Percentiles rank a stretch among this genome's conserved stretches.
phyloP scores from a whole-genome alignment of 2,888 invertebrate genomes.

The Cyclophora punctaria region DNA sequence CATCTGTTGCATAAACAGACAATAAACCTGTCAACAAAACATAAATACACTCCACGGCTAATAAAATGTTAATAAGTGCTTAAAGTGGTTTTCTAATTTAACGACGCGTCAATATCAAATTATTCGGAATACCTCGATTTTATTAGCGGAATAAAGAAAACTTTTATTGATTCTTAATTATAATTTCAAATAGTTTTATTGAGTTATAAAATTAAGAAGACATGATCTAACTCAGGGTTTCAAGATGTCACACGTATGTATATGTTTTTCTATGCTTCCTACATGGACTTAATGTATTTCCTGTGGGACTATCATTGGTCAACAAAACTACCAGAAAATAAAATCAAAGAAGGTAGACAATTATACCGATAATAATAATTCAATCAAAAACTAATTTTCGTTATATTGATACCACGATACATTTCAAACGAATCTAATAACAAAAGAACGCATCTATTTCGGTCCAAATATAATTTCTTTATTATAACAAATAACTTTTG shows the following conservation, averaged over 20 bases:
- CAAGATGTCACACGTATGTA: too few species aligned
- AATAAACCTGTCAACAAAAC: slow-evolving; percentile 33
- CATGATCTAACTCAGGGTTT: too few species aligned
- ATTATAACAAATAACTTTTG: slow-evolving; percentile 43
- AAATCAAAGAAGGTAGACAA: too few species aligned
- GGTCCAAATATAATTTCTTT: slow-evolving; percentile 22
- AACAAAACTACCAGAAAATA: too few species aligned
- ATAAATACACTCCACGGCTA: slow-evolving; percentile 17
- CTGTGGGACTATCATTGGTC: too few species aligned
- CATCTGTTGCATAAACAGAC: slow-evolving; percentile 43
- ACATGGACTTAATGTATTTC: too few species aligned
- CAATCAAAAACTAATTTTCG: too few species aligned
- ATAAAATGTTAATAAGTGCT: slow-evolving; percentile 16
- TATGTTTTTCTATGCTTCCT: too few species aligned
- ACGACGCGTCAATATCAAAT: slow-evolving; percentile 9
- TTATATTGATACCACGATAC: too few species aligned
- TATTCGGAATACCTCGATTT: slow-evolving; percentile 11
- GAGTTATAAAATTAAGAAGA: not conserved
- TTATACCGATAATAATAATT: too few species aligned
- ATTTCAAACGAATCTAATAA: not conserved
- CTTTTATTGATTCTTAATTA: slow-evolving; percentile 8
- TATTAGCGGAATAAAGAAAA: slow-evolving; percentile 12
- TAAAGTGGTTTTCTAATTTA: slow-evolving; percentile 16
- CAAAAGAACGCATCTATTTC: slow-evolving; percentile 30
- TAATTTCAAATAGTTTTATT: slow-evolving; percentile 10